Percentiles rank a stretch among this genome's conserved stretches.
Evolutionary conservation across 2,797 vertebrate species (phyloP).

Genomic region (Acanthiza pusilla): DNA sequence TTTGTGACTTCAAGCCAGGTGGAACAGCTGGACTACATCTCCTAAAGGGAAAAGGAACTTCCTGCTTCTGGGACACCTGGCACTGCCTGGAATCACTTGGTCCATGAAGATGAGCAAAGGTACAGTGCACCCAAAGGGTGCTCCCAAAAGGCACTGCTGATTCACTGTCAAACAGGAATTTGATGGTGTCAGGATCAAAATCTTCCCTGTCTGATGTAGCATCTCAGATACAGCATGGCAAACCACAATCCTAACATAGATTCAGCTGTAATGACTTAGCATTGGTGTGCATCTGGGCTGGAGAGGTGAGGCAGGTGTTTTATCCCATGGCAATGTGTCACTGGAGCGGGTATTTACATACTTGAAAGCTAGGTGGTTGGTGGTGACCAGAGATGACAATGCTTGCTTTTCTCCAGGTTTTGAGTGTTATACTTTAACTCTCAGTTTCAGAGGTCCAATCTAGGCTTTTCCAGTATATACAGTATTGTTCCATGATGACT

Average conservation of each 20-base stretch:
- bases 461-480: background rate
- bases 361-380: background rate
- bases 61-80: background rate
- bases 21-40: background rate
- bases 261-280: background rate
- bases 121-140: background rate
- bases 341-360: background rate
- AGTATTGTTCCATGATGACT: background rate
- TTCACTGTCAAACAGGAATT: background rate
- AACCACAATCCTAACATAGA: background rate
- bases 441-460: background rate
- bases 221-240: background rate
- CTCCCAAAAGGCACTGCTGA: background rate
- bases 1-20: background rate
- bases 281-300: rapidly evolving
- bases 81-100: background rate
- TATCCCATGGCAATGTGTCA: rapidly evolving
- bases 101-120: background rate
- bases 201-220: background rate
- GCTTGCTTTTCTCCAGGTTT: background rate
- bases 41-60: background rate
- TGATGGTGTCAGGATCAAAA: background rate
- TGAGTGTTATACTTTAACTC: background rate
- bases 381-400: background rate
- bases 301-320: background rate